Evolutionary conservation across 2,888 invertebrate genomes (phyloP).

Genomic region (Euzetes globulus): DNA sequence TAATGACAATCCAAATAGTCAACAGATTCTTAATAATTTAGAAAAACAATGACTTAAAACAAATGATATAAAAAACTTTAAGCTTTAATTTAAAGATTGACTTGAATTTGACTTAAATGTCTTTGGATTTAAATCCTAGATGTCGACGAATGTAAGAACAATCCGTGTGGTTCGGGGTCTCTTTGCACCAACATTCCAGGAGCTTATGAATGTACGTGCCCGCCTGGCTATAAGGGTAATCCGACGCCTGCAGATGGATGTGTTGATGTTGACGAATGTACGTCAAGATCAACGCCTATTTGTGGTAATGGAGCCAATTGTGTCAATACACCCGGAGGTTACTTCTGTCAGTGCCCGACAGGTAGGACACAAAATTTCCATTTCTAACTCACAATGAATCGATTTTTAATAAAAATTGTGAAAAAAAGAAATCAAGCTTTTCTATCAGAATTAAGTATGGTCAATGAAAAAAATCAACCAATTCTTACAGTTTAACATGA

Average conservation of each 20-base stretch:
- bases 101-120: background rate
- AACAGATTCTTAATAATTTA: no score
- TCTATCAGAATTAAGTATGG: no score
- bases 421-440: no score
- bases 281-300: slow-evolving; percentile 43
- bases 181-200: slow-evolving; percentile 70
- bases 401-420: no score
- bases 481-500: no score
- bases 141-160: slow-evolving; percentile 45
- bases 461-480: no score
- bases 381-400: background rate
- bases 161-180: slow-evolving; percentile 70
- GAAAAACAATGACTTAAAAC: no score
- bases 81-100: no score
- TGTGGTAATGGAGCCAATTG: slow-evolving; percentile 76
- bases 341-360: slow-evolving; percentile 67
- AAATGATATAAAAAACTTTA: no score
- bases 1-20: background rate
- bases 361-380: slow-evolving; percentile 53
- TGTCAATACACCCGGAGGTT: slow-evolving; percentile 69
- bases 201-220: slow-evolving; percentile 70
- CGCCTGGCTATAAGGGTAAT: slow-evolving; percentile 53
- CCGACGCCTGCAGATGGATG: slow-evolving; percentile 47
- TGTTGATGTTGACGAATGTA: slow-evolving; percentile 55
- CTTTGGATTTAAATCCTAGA: slow-evolving; percentile 36